Percentiles rank a stretch among this genome's conserved stretches.
Evolutionary conservation across 2,888 invertebrate species (phyloP).

Genomic region (Nomada hirtipes): DNA sequence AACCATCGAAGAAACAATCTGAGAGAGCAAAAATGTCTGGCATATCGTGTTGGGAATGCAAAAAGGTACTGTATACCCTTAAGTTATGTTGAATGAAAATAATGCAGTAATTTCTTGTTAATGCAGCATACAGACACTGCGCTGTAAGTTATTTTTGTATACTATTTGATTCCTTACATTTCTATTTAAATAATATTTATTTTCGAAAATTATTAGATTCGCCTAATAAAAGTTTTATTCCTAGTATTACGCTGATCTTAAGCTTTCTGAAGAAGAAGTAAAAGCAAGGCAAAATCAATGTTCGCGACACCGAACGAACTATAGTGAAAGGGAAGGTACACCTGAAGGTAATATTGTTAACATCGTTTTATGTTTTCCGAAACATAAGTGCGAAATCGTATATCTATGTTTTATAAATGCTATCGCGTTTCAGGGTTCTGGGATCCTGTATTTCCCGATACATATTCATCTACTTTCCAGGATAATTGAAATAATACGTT

Average conservation of each 20-base stretch:
- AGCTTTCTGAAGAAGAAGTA: slow-evolving; percentile 81
- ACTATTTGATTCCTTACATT: not conserved
- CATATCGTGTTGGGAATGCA: slow-evolving; percentile 83
- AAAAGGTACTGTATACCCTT: slow-evolving; percentile 75
- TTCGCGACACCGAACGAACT: slow-evolving; percentile 85
- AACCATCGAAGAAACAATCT: slow-evolving; percentile 79
- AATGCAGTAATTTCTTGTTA: not conserved
- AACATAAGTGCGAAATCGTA: not conserved
- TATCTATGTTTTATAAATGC: not conserved
- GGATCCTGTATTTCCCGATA: slow-evolving; percentile 81
- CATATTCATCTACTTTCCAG: slow-evolving; percentile 52
- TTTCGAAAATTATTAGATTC: not conserved
- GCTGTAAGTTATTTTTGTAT: slow-evolving; percentile 24
- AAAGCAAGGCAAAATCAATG: slow-evolving; percentile 83
- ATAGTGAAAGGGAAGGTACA: slow-evolving; percentile 79
- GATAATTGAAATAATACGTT: slow-evolving; percentile 12
- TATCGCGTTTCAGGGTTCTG: slow-evolving; percentile 80
- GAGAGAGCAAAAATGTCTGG: slow-evolving; percentile 82
- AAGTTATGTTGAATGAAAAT: not conserved
- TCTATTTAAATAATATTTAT: slow-evolving; percentile 16
- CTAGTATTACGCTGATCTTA: slow-evolving; percentile 80
- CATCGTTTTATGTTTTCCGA: not conserved
- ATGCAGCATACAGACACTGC: slow-evolving; percentile 22
- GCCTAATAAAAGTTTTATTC: slow-evolving; percentile 23
- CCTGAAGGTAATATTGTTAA: slow-evolving; percentile 79